Conservation (phyloP, 2,113 vertebrate species). For the Regulus satrapa region DNA sequence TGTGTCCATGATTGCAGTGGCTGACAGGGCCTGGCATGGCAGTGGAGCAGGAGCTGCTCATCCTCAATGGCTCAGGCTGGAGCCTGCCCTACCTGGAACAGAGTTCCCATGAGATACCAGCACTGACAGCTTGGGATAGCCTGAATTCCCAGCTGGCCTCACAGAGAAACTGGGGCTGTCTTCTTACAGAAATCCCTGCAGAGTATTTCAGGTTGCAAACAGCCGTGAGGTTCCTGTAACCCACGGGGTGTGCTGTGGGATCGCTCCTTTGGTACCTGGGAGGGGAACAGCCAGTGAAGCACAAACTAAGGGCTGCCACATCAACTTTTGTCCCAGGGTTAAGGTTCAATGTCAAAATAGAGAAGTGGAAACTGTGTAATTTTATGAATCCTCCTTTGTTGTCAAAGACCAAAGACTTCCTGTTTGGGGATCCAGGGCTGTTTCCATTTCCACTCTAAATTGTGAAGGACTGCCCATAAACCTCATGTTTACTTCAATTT, state of each 20-base stretch:
- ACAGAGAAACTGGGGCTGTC: background rate
- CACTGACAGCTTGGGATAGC: background rate
- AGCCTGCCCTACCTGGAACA: background rate
- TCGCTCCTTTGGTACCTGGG: background rate
- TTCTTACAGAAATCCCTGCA: too few species aligned
- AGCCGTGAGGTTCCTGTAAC: background rate
- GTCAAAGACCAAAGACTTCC: constrained; percentile 20
- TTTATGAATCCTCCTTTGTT: background rate
- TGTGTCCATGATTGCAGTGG: rapidly evolving
- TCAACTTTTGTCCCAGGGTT: background rate
- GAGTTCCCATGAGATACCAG: background rate
- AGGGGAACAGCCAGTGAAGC: background rate
- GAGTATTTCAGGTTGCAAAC: background rate
- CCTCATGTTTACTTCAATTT: background rate
- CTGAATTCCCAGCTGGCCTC: background rate
- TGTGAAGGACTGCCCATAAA: background rate
- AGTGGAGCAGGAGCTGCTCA: background rate
- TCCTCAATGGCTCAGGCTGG: rapidly evolving
- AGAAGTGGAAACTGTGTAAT: background rate
- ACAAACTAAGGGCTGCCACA: background rate
- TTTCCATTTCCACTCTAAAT: background rate
- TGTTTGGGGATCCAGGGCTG: background rate
- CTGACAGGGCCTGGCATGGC: rapidly evolving
- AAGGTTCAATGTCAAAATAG: background rate
- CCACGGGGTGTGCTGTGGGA: background rate